Evolutionary conservation across 2,113 vertebrate species (phyloP).

Genomic region (Leptobrachium leishanense): DNA sequence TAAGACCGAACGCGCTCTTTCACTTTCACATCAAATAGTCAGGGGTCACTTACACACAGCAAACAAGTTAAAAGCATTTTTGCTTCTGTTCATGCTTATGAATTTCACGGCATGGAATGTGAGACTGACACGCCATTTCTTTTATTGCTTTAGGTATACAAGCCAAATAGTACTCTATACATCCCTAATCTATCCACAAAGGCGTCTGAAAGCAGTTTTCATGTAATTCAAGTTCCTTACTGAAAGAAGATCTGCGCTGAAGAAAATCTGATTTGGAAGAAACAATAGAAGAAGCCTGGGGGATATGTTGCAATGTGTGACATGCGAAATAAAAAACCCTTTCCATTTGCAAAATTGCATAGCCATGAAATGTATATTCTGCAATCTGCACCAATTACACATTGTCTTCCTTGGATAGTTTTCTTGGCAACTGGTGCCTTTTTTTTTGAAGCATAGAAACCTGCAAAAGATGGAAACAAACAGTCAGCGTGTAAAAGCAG

Average conservation of each 20-base stretch:
- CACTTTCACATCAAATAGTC: constrained; percentile 12
- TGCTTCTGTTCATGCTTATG: constrained; percentile 39
- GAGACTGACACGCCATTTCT: constrained; percentile 32
- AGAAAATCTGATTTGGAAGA: constrained; percentile 43
- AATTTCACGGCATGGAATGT: constrained; percentile 44
- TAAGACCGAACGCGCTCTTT: constrained; percentile 17
- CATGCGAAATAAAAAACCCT: constrained; percentile 47
- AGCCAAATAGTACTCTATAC: constrained; percentile 37
- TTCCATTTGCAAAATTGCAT: constrained; percentile 51
- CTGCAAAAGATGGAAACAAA: constrained; percentile 47
- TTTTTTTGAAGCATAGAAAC: background rate
- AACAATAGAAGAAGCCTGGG: constrained; percentile 49
- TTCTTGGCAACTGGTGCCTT: constrained; percentile 50
- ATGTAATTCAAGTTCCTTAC: constrained; percentile 30
- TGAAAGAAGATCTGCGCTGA: constrained; percentile 27
- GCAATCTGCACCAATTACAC: constrained; percentile 55
- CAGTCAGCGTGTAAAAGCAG: constrained; percentile 40
- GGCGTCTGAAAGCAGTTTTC: background rate
- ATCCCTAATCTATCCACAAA: constrained; percentile 47
- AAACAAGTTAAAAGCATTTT: constrained; percentile 39
- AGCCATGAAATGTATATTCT: constrained; percentile 43
- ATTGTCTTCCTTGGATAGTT: constrained; percentile 55
- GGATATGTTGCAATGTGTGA: constrained; percentile 40
- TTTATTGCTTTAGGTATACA: constrained; percentile 48
- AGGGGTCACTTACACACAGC: constrained; percentile 36